Evolutionary conservation across 2,888 invertebrate genomes (phyloP), one percentile per base, ranked within the genome.

Genomic region (Notodonta ziczac): DNA sequence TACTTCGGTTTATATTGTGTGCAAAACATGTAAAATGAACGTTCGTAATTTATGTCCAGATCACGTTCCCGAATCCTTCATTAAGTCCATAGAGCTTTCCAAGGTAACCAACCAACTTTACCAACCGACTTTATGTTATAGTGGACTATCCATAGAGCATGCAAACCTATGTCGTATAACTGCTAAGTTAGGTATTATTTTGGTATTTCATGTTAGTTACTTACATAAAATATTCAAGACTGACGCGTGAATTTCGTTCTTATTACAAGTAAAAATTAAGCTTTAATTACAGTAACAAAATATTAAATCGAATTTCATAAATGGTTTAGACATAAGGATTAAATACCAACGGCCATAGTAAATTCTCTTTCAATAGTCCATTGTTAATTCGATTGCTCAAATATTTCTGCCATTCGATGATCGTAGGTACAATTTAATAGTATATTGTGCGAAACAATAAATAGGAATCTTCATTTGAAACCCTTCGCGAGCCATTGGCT

Each of bases 401-500:
- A 82, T 69, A 72, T 72, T 72, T 69, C 77, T 73, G 76, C 69
- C 78, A 80, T 80, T 78, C 73, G 72, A 75, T 76, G 73, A 78
- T 76, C 77, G 70, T 66, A 65, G 69, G 80, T 79, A 78, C 79
- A 81, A 85, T 83, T 86, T 81, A 80, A 76, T 80, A 78, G 81
- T 78, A 24, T 24, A 86, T 85, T 85, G 85, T 85, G 75, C 76
- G 73, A 83, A 83, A 85, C 84, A 85, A 86, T 87, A 76, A 76
- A 76, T 80, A 60, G 65, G 63, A 69, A 67, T 70, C 64, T 58
- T 76, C 77, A 73, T 76, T 74, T 69, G 63, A 63, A 62, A 70
- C 69, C 71, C 72, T 79, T 78, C 70, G 70, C 76, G 64, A 78
- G 70, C 76, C 78, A 79, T 79, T 78, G 80, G 74, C 72, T 78